These are phyloP conservation scores for Polyommatus iphigenia DNA, from an alignment of 2,888 invertebrate species.

Conservation along the genomic window DNA sequence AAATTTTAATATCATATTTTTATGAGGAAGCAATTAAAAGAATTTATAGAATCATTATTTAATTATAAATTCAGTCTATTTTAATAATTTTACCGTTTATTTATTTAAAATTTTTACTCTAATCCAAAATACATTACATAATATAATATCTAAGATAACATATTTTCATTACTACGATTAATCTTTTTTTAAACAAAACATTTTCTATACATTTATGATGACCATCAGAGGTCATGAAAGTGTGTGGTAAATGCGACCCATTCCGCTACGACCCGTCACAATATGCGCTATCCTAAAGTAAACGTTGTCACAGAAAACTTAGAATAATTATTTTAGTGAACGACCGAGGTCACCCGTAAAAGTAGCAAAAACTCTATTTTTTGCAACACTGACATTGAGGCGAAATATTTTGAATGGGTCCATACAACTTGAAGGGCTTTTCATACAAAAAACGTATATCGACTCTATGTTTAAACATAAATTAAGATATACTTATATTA, in stretches of 20 bases:
- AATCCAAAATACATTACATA: too few relatives aligned
- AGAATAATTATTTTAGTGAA: constrained; percentile 49
- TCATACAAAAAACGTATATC: constrained; percentile 44
- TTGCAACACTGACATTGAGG: constrained; percentile 61
- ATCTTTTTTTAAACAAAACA: neutral
- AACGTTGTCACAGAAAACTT: constrained; percentile 4
- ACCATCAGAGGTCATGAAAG: neutral
- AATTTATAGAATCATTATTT: neutral
- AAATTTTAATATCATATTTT: neutral
- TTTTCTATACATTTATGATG: neutral
- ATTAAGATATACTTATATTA: constrained; percentile 46
- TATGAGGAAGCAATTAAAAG: neutral
- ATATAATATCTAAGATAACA: too few relatives aligned
- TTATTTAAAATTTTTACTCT: neutral
- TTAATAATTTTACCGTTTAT: neutral
- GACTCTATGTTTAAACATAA: constrained; percentile 63
- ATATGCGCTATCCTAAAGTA: neutral
- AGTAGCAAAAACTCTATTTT: constrained; percentile 54
- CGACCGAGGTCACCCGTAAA: constrained; percentile 55
- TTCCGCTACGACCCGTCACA: neutral
- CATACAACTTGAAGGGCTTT: constrained; percentile 43
- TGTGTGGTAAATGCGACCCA: neutral
- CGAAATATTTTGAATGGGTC: constrained; percentile 43
- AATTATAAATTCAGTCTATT: neutral
- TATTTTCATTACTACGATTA: neutral